Conservation (phyloP, 2,888 invertebrate genomes). For the Zygogramma bicolorata region DNA sequence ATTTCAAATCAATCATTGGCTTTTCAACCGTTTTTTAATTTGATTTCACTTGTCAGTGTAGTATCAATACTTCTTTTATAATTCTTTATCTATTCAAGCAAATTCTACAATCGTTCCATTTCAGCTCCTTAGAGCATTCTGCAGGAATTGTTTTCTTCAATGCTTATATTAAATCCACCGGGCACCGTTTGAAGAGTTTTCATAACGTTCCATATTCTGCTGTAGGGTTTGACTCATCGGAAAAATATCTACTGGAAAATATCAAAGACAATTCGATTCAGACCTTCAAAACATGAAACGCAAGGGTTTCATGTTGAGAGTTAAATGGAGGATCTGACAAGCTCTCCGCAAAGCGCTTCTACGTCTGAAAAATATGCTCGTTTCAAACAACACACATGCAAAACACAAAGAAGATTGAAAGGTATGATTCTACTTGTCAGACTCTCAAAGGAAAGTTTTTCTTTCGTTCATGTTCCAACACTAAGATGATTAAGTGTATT, state of each 20-base stretch:
- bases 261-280: background rate
- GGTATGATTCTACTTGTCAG: constrained; percentile 37
- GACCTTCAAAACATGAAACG: background rate
- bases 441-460: constrained; percentile 30
- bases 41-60: too few relatives aligned
- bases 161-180: too few relatives aligned
- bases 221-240: too few relatives aligned
- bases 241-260: background rate
- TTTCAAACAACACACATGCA: constrained; percentile 34
- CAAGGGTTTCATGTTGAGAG: background rate
- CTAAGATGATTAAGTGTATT: constrained; percentile 39
- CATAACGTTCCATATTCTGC: too few relatives aligned
- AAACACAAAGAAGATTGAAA: constrained; percentile 33
- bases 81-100: too few relatives aligned
- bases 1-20: too few relatives aligned
- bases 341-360: constrained; percentile 26
- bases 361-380: constrained; percentile 30
- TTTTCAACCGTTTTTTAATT: too few relatives aligned
- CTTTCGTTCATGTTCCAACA: constrained; percentile 30
- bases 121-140: too few relatives aligned
- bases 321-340: constrained; percentile 19
- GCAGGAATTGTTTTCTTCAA: too few relatives aligned
- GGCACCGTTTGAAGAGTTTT: too few relatives aligned
- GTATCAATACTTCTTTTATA: too few relatives aligned
- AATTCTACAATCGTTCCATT: too few relatives aligned